Evolutionary conservation across 2,113 vertebrate genomes (phyloP), one percentile per base, ranked within the genome.

Genomic region (Tragelaphus strepsiceros): DNA sequence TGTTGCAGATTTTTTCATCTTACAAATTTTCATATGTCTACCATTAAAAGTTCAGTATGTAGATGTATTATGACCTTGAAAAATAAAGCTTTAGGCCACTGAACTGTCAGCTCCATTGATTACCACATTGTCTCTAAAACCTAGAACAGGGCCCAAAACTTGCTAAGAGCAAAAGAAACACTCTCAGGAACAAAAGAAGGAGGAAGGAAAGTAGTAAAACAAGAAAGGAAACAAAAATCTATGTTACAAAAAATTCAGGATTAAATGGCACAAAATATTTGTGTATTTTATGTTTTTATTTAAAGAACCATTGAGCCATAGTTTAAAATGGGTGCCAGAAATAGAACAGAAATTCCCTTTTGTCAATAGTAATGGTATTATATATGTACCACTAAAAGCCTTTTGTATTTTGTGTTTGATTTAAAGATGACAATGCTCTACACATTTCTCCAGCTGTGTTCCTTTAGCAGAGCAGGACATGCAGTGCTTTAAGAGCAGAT

Each of bases 401-500:
- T 97, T 97, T 56, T 56, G 97, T 97, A 88, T 88, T 98, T 98
- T 97, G 53, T 77, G 54, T 98, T 98, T 98, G 98, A 99, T 98
- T 98, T 98, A 97, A 94, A 96, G 96, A 97, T 92, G 89, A 98
- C 98, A 97, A 97, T 14, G 49, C 92, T 97, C 80, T 91, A 92
- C 56, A 96, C 85, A 97, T 98, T 97, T 94, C 94, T 98, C 98
- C 98, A 99, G 98, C 98, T 99, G 98, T 94, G 97, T 74, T 98
- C 81, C 98, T 67, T 91, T 85, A 12, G 32, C 97, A 98, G 95
- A 97, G n/a, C 94, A 92, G 78, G 89, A 97, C 82, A 93, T 64
- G 62, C 19, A 91, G 89, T 96, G 97, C 98, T 98, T 95, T 74
- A 94, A 98, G 95, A 98, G 97, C 98, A 99, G 98, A 98, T 99